Evolutionary conservation across 1,140 invertebrate genomes (phyloP).

Genomic region (Bradynema listronoti): DNA sequence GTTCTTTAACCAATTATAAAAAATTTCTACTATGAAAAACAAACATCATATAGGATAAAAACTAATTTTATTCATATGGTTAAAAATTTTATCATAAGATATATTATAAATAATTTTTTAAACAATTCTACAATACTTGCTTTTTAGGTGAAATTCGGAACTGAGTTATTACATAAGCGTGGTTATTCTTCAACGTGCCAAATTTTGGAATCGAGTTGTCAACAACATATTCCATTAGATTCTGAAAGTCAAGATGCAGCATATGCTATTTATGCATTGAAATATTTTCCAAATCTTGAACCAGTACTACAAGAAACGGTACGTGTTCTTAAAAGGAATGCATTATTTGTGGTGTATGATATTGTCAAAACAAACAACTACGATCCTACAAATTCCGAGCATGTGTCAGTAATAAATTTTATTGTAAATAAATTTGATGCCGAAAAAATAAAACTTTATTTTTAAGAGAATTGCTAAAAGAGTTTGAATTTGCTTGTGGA

Average conservation of each 20-base stretch:
- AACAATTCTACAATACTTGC: constrained; percentile 11
- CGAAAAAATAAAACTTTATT: constrained; percentile 9
- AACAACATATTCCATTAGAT: constrained; percentile 56
- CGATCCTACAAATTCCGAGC: constrained; percentile 44
- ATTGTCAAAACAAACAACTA: constrained; percentile 51
- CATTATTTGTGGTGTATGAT: constrained; percentile 53
- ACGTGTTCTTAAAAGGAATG: constrained; percentile 42
- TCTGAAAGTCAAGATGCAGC: constrained; percentile 47
- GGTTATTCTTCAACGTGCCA: constrained; percentile 39
- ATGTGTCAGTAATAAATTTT: constrained; percentile 31
- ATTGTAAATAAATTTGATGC: constrained; percentile 14
- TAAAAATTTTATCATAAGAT: neutral
- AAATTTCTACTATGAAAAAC: too few relatives aligned
- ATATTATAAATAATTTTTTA: neutral
- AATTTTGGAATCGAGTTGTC: constrained; percentile 63
- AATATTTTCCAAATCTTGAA: constrained; percentile 50
- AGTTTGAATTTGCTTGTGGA: constrained; percentile 54
- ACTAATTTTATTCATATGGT: neutral
- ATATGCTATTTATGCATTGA: constrained; percentile 55
- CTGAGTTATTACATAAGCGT: constrained; percentile 34
- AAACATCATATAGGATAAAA: constrained; percentile 3
- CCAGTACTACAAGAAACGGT: constrained; percentile 43
- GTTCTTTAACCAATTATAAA: neutral
- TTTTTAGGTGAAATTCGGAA: constrained; percentile 46
- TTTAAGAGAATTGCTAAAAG: constrained; percentile 45